Conservation (phyloP, 2,113 vertebrate species). For the Physeter macrocephalus region DNA sequence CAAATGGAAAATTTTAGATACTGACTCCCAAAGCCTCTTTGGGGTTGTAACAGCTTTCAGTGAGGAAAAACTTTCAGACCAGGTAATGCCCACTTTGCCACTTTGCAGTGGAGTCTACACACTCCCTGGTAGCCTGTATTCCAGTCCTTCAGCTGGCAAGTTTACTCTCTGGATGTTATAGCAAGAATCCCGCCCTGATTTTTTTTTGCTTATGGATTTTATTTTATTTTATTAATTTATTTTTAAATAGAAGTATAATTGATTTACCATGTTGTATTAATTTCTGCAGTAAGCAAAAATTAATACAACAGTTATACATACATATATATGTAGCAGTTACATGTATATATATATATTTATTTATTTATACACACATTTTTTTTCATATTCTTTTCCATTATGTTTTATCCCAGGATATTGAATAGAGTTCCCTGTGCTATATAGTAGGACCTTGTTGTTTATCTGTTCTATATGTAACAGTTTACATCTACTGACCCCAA, state of each 20-base stretch:
- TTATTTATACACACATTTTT: neutral
- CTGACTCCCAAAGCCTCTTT: neutral
- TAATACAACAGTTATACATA: neutral
- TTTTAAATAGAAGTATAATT: neutral
- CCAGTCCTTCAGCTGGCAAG: neutral
- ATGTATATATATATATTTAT: accelerated
- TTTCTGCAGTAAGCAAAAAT: neutral
- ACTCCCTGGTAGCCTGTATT: accelerated
- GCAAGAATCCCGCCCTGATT: neutral
- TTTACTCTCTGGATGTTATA: neutral
- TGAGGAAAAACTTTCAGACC: neutral
- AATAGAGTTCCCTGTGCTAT: neutral
- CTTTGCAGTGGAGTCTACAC: accelerated
- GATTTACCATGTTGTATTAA: neutral
- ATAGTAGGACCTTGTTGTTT: neutral
- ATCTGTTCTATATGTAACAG: neutral
- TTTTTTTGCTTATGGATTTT: neutral
- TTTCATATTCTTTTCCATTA: neutral
- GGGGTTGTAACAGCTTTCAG: neutral
- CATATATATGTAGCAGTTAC: neutral
- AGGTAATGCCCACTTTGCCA: accelerated
- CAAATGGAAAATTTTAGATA: neutral
- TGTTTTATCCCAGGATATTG: neutral
- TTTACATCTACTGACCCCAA: neutral
- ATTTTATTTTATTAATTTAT: neutral